Percentiles rank a stretch among this genome's conserved stretches.
Conservation (phyloP, 2,888 invertebrate genomes). For the Drosophila rubida region DNA sequence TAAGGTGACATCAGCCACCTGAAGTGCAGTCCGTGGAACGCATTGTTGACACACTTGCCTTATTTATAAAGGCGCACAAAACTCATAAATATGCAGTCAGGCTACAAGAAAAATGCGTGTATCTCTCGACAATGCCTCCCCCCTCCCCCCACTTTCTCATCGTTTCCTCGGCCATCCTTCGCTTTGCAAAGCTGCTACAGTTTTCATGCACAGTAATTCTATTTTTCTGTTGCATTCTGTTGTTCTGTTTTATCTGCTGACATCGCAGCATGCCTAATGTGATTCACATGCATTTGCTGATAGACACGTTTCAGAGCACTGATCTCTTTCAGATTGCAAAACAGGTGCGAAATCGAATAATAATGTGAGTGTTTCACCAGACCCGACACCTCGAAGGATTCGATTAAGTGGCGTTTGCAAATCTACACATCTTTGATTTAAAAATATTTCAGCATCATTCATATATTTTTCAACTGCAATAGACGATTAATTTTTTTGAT, state of each 20-base stretch:
- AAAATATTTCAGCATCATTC: background rate
- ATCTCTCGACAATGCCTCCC: slow-evolving; percentile 30
- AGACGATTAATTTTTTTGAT: no score
- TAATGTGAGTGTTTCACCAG: background rate
- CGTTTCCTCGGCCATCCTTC: background rate
- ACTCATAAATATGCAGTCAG: slow-evolving; percentile 71
- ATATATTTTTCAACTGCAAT: no score
- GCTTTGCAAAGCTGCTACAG: slow-evolving; percentile 34
- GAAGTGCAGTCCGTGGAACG: slow-evolving; percentile 48
- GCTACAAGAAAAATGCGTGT: slow-evolving; percentile 47
- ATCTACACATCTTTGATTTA: background rate
- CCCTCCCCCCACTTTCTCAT: background rate
- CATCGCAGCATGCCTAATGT: slow-evolving; percentile 56
- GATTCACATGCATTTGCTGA: slow-evolving; percentile 19
- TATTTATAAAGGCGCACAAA: slow-evolving; percentile 67
- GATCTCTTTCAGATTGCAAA: slow-evolving; percentile 18
- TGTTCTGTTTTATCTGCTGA: slow-evolving; percentile 52
- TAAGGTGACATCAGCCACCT: slow-evolving; percentile 43
- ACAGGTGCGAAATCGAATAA: slow-evolving; percentile 33
- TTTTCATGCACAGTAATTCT: slow-evolving; percentile 5
- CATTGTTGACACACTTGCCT: slow-evolving; percentile 76
- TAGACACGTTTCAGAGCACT: slow-evolving; percentile 20
- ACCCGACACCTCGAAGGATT: background rate
- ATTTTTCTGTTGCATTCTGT: slow-evolving; percentile 11
- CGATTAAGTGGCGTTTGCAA: background rate